phyloP scores from a whole-genome alignment of 2,888 invertebrate species.

The Macaria liturata region DNA sequence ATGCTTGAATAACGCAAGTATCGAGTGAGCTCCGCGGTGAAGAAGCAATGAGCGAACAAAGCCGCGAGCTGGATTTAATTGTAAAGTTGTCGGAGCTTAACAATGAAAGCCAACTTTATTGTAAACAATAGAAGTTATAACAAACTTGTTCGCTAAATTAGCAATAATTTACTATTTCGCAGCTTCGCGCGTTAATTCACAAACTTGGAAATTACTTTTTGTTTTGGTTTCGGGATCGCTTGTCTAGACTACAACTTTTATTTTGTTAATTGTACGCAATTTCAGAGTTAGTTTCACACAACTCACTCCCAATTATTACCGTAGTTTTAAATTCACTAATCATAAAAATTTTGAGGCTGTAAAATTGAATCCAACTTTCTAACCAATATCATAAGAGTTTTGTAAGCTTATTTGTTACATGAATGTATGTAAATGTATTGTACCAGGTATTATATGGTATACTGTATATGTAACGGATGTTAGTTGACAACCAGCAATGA shows the following conservation, averaged over 20 bases:
- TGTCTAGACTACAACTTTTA: slow-evolving; percentile 11
- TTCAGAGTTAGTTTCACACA: slow-evolving; percentile 9
- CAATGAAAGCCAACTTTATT: slow-evolving; percentile 24
- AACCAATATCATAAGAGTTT: too few relatives aligned
- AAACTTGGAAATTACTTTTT: slow-evolving; percentile 20
- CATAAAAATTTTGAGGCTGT: too few relatives aligned
- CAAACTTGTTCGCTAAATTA: slow-evolving; percentile 24
- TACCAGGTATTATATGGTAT: too few relatives aligned
- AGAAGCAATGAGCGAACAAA: slow-evolving; percentile 19
- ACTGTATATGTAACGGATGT: too few relatives aligned
- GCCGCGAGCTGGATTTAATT: slow-evolving; percentile 23
- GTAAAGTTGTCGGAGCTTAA: slow-evolving; percentile 22
- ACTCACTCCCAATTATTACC: too few relatives aligned
- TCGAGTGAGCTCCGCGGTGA: slow-evolving; percentile 8
- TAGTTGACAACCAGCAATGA: too few relatives aligned
- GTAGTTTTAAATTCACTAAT: too few relatives aligned
- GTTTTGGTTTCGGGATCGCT: slow-evolving; percentile 9
- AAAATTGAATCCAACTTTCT: too few relatives aligned
- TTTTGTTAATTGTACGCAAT: not conserved
- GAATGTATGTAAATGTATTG: too few relatives aligned
- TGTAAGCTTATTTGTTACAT: too few relatives aligned
- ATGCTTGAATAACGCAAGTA: not conserved
- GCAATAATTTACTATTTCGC: slow-evolving; percentile 27
- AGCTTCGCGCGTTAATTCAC: slow-evolving; percentile 27
- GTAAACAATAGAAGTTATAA: slow-evolving; percentile 26